phyloP scores from a whole-genome alignment of 2,113 vertebrate genomes.

The Saguinus imperator region DNA sequence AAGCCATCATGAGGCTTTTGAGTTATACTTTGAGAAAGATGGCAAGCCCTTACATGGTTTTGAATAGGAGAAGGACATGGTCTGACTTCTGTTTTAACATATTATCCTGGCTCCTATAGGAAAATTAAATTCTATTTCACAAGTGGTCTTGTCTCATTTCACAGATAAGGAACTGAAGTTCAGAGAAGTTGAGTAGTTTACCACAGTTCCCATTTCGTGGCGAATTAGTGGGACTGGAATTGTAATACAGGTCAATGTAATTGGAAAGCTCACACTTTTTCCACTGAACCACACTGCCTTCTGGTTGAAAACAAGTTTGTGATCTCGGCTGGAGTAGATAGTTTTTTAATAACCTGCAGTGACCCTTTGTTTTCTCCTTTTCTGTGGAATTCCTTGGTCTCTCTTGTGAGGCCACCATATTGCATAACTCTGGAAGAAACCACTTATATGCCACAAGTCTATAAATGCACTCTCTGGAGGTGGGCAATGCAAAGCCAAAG shows the following conservation, averaged over 20 bases:
- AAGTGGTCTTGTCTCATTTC: background rate
- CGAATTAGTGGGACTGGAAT: background rate
- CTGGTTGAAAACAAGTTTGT: conserved; percentile 11
- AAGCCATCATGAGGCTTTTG: background rate
- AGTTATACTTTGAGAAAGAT: background rate
- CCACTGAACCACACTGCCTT: background rate
- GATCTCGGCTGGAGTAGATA: background rate
- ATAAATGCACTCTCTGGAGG: background rate
- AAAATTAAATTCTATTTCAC: conserved; percentile 23
- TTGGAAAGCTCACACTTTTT: background rate
- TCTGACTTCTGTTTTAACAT: background rate
- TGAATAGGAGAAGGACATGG: background rate
- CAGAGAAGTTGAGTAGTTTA: conserved; percentile 29
- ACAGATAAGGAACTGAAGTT: background rate
- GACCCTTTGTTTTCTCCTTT: background rate
- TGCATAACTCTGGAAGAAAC: background rate
- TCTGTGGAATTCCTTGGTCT: conserved; percentile 18
- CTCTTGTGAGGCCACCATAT: background rate
- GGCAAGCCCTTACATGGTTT: background rate
- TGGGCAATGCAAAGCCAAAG: background rate
- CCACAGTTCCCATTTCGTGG: background rate
- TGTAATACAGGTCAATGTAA: background rate
- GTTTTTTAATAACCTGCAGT: background rate
- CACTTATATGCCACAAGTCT: background rate
- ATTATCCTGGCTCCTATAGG: background rate